These are phyloP conservation scores for Calliphora vomitoria DNA, from an alignment of 2,888 invertebrate genomes.

Conservation along the genomic window DNA sequence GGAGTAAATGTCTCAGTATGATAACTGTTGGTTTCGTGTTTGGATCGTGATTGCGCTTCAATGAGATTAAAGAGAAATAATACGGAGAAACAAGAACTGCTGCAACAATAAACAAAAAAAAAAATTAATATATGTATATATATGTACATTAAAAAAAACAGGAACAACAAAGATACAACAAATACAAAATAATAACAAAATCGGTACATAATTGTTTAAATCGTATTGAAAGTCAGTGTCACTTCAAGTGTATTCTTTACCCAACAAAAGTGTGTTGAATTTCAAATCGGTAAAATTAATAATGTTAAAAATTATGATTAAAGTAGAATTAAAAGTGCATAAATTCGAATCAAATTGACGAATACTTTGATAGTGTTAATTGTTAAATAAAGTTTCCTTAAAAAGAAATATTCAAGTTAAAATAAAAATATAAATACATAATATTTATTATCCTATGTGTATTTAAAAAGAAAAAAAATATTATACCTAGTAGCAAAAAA, in stretches of 20 bases:
- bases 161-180: slow-evolving; percentile 5
- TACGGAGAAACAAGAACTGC: slow-evolving; percentile 49
- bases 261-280: neutral
- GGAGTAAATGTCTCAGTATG: slow-evolving; percentile 82
- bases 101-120: slow-evolving; percentile 27
- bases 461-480: neutral
- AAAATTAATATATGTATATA: neutral
- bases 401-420: slow-evolving; percentile 15
- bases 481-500: neutral
- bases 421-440: neutral
- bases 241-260: slow-evolving; percentile 11
- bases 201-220: slow-evolving; percentile 8
- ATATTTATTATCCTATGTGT: no score
- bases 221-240: slow-evolving; percentile 1
- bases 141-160: slow-evolving; percentile 4
- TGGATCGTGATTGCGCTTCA: slow-evolving; percentile 79
- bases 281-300: neutral
- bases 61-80: slow-evolving; percentile 74
- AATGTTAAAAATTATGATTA: neutral
- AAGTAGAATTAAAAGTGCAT: slow-evolving; percentile 6
- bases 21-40: slow-evolving; percentile 83
- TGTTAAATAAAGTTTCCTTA: neutral
- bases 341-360: neutral
- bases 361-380: neutral
- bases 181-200: slow-evolving; percentile 7